Conservation (phyloP, 2,888 invertebrate genomes). For the Boloria selene region DNA sequence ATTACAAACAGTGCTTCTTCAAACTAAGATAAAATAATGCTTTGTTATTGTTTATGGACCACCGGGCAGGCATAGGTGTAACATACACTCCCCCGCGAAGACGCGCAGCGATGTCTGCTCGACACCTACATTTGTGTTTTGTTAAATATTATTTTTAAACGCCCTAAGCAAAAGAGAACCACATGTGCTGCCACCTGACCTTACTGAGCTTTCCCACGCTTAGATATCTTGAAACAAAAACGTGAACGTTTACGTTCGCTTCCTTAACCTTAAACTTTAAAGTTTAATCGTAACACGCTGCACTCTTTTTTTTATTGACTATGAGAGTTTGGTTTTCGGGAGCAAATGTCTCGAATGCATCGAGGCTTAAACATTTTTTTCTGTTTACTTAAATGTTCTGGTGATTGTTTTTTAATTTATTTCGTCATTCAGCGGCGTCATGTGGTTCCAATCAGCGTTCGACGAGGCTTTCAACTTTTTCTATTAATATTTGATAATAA, state of each 20-base stretch:
- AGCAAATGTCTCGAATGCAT: constrained; percentile 71
- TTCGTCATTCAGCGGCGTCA: constrained; percentile 73
- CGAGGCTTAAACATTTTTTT: constrained; percentile 73
- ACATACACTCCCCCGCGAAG: constrained; percentile 72
- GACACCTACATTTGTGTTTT: constrained; percentile 66
- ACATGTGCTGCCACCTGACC: constrained; percentile 81
- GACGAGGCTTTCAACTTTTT: constrained; percentile 70
- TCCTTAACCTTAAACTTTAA: constrained; percentile 53
- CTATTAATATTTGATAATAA: constrained; percentile 53
- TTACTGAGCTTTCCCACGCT: constrained; percentile 77
- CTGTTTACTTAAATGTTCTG: constrained; percentile 79
- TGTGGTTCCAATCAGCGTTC: constrained; percentile 78
- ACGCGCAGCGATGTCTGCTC: constrained; percentile 51
- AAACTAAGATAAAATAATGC: constrained; percentile 64
- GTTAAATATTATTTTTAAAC: constrained; percentile 78
- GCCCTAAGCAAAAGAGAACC: constrained; percentile 72
- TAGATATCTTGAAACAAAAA: constrained; percentile 64
- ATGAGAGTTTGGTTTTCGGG: constrained; percentile 60
- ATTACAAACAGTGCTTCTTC: constrained; percentile 57
- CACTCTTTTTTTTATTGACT: constrained; percentile 30
- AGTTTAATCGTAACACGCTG: constrained; percentile 39
- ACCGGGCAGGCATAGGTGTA: constrained; percentile 57
- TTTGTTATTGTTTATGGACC: constrained; percentile 77
- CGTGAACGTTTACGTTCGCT: constrained; percentile 63
- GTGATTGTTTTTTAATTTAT: constrained; percentile 82